Conservation (phyloP, 1,140 invertebrate species). For the Drosophila neocordata region DNA sequence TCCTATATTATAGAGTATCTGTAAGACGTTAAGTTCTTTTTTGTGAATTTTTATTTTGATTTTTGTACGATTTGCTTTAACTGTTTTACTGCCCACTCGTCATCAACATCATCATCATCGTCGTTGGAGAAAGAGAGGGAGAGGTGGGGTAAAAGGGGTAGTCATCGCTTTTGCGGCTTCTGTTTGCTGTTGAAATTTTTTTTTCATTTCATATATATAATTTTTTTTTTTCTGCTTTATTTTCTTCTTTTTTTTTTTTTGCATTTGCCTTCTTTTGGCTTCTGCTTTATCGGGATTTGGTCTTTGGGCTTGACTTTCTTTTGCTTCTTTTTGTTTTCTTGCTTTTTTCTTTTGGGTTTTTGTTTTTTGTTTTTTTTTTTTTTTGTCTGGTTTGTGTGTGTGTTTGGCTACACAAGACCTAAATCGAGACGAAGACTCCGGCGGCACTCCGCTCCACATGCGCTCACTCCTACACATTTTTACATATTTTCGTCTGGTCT, state of each 20-base stretch:
- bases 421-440: slow-evolving; percentile 14
- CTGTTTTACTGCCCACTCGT: slow-evolving; percentile 16
- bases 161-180: slow-evolving; percentile 33
- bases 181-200: slow-evolving; percentile 33
- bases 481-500: slow-evolving; percentile 39
- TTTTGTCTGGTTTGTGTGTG: too few species aligned
- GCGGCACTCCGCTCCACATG: not conserved
- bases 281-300: slow-evolving; percentile 54
- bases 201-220: not conserved
- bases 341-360: not conserved
- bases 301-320: slow-evolving; percentile 36
- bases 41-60: slow-evolving; percentile 13
- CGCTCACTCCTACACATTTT: not conserved
- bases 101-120: slow-evolving; percentile 17
- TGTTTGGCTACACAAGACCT: slow-evolving; percentile 3
- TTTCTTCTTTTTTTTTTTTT: slow-evolving; percentile 22
- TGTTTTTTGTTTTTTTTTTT: too few species aligned
- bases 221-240: slow-evolving; percentile 27
- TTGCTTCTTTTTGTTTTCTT: not conserved
- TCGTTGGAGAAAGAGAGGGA: not conserved
- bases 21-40: slow-evolving; percentile 26
- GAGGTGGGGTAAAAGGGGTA: not conserved
- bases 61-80: slow-evolving; percentile 6
- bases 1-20: not conserved
- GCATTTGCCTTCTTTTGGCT: slow-evolving; percentile 46